Conservation (phyloP, 2,888 invertebrate genomes). For the Syritta pipiens region DNA sequence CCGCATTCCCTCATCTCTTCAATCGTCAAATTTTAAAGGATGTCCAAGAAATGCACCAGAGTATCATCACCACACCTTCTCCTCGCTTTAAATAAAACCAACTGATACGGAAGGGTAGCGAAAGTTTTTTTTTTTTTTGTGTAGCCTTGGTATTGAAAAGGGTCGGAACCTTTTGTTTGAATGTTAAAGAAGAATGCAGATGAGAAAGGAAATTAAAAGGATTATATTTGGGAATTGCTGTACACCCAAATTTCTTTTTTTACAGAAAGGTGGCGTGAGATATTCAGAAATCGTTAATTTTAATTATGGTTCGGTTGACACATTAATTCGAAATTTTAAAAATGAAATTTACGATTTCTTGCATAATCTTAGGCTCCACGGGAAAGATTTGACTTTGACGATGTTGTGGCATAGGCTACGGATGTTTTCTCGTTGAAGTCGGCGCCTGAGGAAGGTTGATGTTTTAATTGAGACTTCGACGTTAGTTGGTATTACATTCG, state of each 20-base stretch:
- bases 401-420: background rate
- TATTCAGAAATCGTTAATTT: background rate
- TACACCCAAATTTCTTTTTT: no score
- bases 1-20: background rate
- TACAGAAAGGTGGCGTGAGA: no score
- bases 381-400: background rate
- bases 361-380: slow-evolving; percentile 17
- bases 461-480: no score
- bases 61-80: background rate
- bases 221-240: background rate
- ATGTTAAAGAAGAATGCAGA: background rate
- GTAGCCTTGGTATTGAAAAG: no score
- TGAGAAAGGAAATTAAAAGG: background rate
- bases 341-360: no score
- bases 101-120: background rate
- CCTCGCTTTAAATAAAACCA: background rate
- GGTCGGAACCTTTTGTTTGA: background rate
- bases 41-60: background rate
- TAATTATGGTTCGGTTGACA: no score
- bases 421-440: no score
- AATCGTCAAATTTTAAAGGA: background rate
- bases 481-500: no score
- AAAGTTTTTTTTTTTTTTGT: no score
- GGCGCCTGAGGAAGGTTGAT: no score
- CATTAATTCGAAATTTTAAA: no score